Evolutionary conservation across 2,888 invertebrate species (phyloP), one percentile per base, ranked within the genome.

Genomic region (Cosmorhoe ocellata): DNA sequence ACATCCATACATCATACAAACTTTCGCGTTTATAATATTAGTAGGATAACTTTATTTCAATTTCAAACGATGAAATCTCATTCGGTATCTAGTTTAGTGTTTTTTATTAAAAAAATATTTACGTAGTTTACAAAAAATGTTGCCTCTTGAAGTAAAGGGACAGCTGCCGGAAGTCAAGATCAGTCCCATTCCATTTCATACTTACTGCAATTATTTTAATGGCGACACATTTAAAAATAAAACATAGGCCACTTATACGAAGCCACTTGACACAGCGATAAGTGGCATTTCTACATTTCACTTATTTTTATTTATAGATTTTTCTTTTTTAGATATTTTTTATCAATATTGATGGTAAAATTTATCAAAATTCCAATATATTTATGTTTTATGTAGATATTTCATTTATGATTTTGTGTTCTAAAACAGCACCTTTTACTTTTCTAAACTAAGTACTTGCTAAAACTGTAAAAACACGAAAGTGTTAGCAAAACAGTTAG

Each of bases 161-260:
- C 68, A 69, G 58, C 65, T 69, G 69, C 69, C 69, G 66, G 67
- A 69, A 67, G 58, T 39, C 37, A 32, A 52, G 44, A 51, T 58
- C 46, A 43, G 42, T 50, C 51, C 56, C 50, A 45, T 50, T 58
- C 45, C 59, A 45, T 59, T 57, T 54, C 56, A 53, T 64, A 56
- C 56, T 58, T 52, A 56, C 62, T 54, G 56, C 64, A 65, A 67
- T 68, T 65, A 61, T 48, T 54, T 51, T 56, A 62, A 66, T 60
- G 56, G 64, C 62, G 60, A 71, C 66, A 67, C 56, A 65, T 64
- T 67, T 66, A 59, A 64, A 71, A 70, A 67, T 63, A 67, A 56
- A 60, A 49, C 47, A 44, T 38, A 43, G 8, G 32, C 40, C 48
- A 48, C 48, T 53, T 48, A 45, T 31, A 41, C 40, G 41, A 37